Base-by-base conservation (phyloP, 2,888 invertebrate species). In the Dusona sp. region DNA sequence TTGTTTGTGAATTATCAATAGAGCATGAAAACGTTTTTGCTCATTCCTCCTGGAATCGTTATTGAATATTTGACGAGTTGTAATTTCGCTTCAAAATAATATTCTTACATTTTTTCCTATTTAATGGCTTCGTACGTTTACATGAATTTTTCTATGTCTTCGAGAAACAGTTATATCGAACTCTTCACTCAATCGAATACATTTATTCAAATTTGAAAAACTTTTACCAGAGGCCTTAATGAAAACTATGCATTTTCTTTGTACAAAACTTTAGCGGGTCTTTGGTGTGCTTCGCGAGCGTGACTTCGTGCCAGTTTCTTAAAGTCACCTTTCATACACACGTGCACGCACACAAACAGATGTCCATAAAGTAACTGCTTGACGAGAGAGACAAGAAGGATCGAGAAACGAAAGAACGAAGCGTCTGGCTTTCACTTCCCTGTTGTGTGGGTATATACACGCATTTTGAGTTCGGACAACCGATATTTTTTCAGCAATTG, bases 391-490 rank as follows among this genome's bases (percentile, higher is more conserved):
- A 67, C 16, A 74, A 61, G 33, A 68, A 80, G 61, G 72, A 77
- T 64, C 67, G 67, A 75, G 75, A 65, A 80, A 77, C 80, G 84
- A 70, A 77, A 54, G 51, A 72, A 73, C 85, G 84, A 77, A 48
- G 70, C 54, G 84, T 54, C 80, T 65, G 85, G 81, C 85, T 85
- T 85, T 85, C 85, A 85, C 85, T 85, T 85, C 77, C 73, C 77
- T 67, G 72, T 81, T 81, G 85, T 85, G 77, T 81, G 65, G n/a
- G 73, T 73, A 67, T 65, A 80, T 65, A 25, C 36, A 64, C 42
- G 19, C 72, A 33, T 65, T 48, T 78, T 19, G 19, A 65, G 51
- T 45, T 16, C 33, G 48, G 19, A 8, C 25, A 67, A 8, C 25
- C 45, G 45, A 29, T 19, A 48, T 45, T 29, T 45, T 70, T 70